Percentiles rank a stretch among this genome's conserved stretches.
phyloP scores from a whole-genome alignment of 2,113 vertebrate genomes.

The Cynopterus brachyotis region DNA sequence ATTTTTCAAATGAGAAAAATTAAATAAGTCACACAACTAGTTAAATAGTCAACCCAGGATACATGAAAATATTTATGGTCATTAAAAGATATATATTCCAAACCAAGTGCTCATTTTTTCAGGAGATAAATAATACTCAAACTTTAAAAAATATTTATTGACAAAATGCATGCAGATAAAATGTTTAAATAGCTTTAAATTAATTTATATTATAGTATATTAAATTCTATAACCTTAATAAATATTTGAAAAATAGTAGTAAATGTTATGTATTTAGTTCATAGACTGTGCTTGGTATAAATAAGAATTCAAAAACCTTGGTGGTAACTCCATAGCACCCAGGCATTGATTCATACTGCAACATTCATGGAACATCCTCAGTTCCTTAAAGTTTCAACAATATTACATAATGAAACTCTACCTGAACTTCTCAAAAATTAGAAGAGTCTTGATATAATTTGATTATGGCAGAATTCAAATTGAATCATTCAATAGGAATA shows the following conservation, averaged over 20 bases:
- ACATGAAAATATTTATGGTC: background rate
- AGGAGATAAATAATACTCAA: background rate
- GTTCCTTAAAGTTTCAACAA: background rate
- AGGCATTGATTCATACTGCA: background rate
- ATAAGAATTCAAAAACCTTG: background rate
- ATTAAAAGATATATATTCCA: background rate
- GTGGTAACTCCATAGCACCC: background rate
- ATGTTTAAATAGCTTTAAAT: background rate
- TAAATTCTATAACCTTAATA: conserved; percentile 1
- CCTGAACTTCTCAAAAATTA: background rate
- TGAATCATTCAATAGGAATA: background rate
- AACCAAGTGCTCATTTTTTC: background rate
- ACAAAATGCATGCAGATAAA: background rate
- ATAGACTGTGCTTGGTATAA: background rate
- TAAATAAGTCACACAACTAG: background rate
- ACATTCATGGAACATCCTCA: background rate
- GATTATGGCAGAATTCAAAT: background rate
- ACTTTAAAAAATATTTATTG: background rate
- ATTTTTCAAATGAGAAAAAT: background rate
- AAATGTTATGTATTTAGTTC: background rate
- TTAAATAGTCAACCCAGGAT: background rate
- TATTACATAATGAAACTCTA: background rate
- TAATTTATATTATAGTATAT: background rate
- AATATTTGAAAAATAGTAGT: conserved; percentile 5
- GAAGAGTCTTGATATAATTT: background rate